Evolutionary conservation across 1,140 invertebrate genomes (phyloP), one percentile per base, ranked within the genome.

Genomic region (Euglossa dilemma): DNA sequence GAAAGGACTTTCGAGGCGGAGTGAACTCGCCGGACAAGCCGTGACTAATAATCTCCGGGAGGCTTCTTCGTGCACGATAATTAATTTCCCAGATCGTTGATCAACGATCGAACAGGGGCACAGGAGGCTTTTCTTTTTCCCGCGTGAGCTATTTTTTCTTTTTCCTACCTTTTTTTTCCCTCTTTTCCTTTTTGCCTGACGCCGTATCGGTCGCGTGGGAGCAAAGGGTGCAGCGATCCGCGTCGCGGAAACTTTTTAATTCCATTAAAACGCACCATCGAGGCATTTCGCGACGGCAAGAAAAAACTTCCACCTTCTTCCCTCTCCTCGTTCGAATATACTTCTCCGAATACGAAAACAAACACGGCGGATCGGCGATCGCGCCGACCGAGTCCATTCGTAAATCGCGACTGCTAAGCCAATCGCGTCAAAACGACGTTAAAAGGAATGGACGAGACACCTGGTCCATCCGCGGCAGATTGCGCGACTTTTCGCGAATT

Each of bases 81-180:
- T 88, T 88, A 88, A 88, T 88, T 88, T 88, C 86, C 78, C 83
- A 88, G 87, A 88, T 85, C 83, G 83, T 83, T 87, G 83, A 88
- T 88, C 86, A 83, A 66, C 79, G 83, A 88, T 88, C 87, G 86
- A 45, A 23, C 16, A 18, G 66, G 43, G 9, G 20, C 18, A 43
- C 23, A 6, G 54, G 43, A 3, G 57, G 45, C 66, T 88, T 86
- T 87, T 54, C 86, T 80, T 77, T 83, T 88, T 88, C 71, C 70
- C 86, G 74, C 59, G 70, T 61, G 59, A 85, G 57, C 63, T 87
- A 81, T 82, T 66, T 81, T 80, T 81, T 57, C 52, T 16, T 47
- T 67, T 18, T 71, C 54, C 45, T 3, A 61, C 12, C 52, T 36
- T 36, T 36, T 36, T 36, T 36, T 36, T 36, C 36, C 36, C 36